Percentiles rank a stretch among this genome's conserved stretches.
phyloP scores from a whole-genome alignment of 2,113 vertebrate genomes.

The Bostrychus sinensis region DNA sequence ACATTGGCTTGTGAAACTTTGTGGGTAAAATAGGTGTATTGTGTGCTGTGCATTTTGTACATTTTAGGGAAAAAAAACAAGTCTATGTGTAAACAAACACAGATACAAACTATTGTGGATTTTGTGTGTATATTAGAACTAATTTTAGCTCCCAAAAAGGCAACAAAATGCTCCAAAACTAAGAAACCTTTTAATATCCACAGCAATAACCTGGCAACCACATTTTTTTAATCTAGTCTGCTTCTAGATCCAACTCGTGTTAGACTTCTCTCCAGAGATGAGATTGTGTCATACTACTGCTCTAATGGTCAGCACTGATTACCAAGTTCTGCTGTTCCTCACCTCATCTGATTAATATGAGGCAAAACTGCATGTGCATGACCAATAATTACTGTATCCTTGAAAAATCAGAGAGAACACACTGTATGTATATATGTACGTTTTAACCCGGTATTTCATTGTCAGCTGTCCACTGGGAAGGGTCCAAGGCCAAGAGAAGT shows the following conservation, averaged over 20 bases:
- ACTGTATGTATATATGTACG: too few relatives aligned
- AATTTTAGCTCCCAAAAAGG: too few relatives aligned
- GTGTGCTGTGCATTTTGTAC: too few relatives aligned
- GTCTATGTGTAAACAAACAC: too few relatives aligned
- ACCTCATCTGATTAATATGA: conserved; percentile 6
- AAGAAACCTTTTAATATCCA: background rate
- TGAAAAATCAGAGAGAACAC: background rate
- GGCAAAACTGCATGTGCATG: background rate
- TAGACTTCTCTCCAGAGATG: background rate
- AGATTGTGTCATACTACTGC: background rate
- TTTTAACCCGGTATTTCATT: conserved; percentile 2
- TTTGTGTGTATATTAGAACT: too few relatives aligned
- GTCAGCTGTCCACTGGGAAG: background rate
- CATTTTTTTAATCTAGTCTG: too few relatives aligned
- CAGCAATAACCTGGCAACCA: background rate
- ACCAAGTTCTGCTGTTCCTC: background rate
- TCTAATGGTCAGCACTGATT: conserved; percentile 2
- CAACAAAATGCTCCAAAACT: too few relatives aligned
- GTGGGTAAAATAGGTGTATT: too few relatives aligned
- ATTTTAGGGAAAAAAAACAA: too few relatives aligned
- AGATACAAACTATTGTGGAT: too few relatives aligned
- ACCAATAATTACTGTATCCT: background rate
- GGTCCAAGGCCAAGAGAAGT: background rate
- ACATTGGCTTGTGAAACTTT: too few relatives aligned
- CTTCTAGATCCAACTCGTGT: background rate